Evolutionary conservation across 1,140 invertebrate genomes (phyloP), one percentile per base, ranked within the genome.

Genomic region (Teleogryllus occipitalis): DNA sequence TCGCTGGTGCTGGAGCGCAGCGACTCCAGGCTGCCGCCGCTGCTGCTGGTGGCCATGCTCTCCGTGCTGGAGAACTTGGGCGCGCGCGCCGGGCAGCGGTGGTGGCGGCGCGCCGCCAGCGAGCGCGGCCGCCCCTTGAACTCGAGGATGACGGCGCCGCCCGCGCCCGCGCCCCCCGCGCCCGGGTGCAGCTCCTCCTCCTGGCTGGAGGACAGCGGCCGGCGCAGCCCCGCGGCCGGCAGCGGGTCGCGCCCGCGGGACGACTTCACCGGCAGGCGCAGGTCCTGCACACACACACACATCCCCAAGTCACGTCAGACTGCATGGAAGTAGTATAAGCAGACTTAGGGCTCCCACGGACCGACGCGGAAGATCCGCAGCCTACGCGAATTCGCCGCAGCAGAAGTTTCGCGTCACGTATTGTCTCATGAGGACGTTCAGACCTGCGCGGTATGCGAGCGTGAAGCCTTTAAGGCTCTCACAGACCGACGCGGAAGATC

Each of bases 1-100:
- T 85, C 94, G 93, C 83, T 93, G 95, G 47, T 93, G 95, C 83
- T 92, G 94, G 85, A 93, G 94, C 47, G 93, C 88, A 48, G 95
- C 85, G 18, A 93, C 94, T 83, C 95, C 94, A 91, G 95, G 93
- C 85, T 95, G 12, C 93, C 93, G 46, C 93, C 92, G 21, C 80
- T 81, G 83, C 93, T 94, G 85, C 93, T 94, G 4, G 93, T 95
- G 12, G 93, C 93, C 89, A 96, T 94, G 83, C 93, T 94, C 84
- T 96, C 94, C 4, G 93, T 94, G 83, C 93, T 95, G 0, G 93
- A 95, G 84, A 93, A 95, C 79, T 94, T 94, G 78, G 89, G 87
- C n/a, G n/a, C 5, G 82, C 88, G 87, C 39, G 82, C 80, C 6
- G 85, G 86, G 81, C 75, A 80, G 54, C 89, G 86, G 85, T 79